phyloP scores from a whole-genome alignment of 35 echinoderm and acorn worm genomes.

The Chiridota heheva region DNA sequence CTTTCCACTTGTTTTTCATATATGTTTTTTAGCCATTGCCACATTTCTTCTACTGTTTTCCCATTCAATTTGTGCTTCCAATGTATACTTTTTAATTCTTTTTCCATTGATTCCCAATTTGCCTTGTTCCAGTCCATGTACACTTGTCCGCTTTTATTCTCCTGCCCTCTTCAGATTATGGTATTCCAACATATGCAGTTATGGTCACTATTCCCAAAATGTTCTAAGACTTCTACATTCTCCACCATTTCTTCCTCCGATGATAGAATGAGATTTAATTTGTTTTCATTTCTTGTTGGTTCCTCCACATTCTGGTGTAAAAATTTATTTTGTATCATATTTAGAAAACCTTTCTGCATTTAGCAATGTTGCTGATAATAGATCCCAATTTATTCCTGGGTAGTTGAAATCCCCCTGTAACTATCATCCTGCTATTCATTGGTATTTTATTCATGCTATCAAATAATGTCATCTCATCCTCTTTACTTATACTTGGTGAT shows the following conservation, averaged over 20 bases:
- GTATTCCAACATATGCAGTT: slow-evolving; percentile 1
- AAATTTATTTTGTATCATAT: slow-evolving; percentile 32
- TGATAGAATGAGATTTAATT: slow-evolving; percentile 28
- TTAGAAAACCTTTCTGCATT: slow-evolving; percentile 7
- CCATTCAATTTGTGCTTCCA: slow-evolving; percentile 5
- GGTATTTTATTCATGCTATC: background rate
- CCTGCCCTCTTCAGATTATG: background rate
- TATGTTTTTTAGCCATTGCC: background rate
- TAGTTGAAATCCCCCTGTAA: slow-evolving; percentile 44
- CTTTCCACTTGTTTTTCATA: background rate
- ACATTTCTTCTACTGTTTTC: slow-evolving; percentile 12
- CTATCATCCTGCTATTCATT: background rate
- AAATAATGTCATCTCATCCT: background rate
- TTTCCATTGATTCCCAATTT: slow-evolving; percentile 23
- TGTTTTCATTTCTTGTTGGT: slow-evolving; percentile 31
- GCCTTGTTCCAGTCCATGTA: slow-evolving; percentile 25
- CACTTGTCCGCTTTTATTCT: background rate
- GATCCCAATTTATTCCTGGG: slow-evolving; percentile 21
- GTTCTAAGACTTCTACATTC: slow-evolving; percentile 30
- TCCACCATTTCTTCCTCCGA: slow-evolving; percentile 37
- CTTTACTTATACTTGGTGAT: slow-evolving; percentile 20
- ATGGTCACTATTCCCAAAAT: slow-evolving; percentile 36
- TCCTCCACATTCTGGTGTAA: slow-evolving; percentile 20
- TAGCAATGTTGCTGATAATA: background rate
- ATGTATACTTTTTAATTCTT: slow-evolving; percentile 3